These are phyloP conservation scores for Cyprinus carpio DNA, from an alignment of 2,113 vertebrate species.

Conservation along the genomic window DNA sequence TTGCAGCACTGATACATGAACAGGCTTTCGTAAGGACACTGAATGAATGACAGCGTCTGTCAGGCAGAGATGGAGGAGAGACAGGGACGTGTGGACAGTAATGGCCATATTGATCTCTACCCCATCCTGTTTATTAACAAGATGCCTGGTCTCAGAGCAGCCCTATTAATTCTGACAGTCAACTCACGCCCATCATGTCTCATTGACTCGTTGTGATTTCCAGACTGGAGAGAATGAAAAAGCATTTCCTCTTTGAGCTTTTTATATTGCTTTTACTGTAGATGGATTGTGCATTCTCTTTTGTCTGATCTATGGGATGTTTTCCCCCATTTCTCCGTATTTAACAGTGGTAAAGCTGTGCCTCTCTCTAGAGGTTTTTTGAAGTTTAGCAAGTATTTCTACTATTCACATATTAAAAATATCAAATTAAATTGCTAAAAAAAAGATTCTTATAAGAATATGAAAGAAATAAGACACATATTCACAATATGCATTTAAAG, in stretches of 20 bases:
- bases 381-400: background rate
- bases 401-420: background rate
- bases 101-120: constrained; percentile 43
- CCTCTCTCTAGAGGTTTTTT: background rate
- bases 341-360: background rate
- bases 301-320: background rate
- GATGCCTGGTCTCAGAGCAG: constrained; percentile 50
- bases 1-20: background rate
- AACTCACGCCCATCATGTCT: constrained; percentile 66
- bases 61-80: background rate
- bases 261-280: background rate
- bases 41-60: constrained; percentile 6
- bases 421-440: no score
- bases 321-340: background rate
- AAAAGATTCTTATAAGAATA: no score
- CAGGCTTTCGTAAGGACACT: constrained; percentile 26
- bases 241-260: background rate
- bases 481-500: background rate
- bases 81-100: constrained; percentile 29
- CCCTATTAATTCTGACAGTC: constrained; percentile 64
- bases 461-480: background rate
- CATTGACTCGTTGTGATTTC: constrained; percentile 50
- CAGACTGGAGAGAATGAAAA: constrained; percentile 34
- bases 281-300: background rate
- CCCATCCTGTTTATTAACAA: constrained; percentile 63